phyloP scores from a whole-genome alignment of 2,797 vertebrate species.

The Myoxocephalus aenaeus region DNA sequence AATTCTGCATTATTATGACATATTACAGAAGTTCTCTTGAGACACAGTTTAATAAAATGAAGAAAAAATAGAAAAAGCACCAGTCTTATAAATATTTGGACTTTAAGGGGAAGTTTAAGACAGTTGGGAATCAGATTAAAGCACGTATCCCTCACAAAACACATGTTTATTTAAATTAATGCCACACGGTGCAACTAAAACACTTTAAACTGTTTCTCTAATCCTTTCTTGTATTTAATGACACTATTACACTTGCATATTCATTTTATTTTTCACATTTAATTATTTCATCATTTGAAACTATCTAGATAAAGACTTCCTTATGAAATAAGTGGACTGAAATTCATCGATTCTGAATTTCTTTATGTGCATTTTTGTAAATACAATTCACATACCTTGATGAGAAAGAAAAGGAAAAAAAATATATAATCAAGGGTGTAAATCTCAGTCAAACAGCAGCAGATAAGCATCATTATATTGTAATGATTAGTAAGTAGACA shows the following conservation, averaged over 20 bases:
- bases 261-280: neutral
- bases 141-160: no score
- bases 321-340: neutral
- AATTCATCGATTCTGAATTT: neutral
- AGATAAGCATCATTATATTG: neutral
- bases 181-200: neutral
- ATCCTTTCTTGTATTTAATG: neutral
- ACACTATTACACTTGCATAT: neutral
- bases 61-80: neutral
- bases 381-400: neutral
- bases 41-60: neutral
- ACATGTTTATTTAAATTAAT: neutral
- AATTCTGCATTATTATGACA: neutral
- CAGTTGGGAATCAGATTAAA: neutral
- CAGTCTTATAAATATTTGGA: neutral
- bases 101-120: neutral
- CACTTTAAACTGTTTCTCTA: neutral
- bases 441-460: neutral
- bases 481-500: neutral
- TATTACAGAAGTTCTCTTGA: neutral
- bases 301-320: neutral
- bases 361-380: neutral
- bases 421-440: neutral
- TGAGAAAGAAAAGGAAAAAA: neutral
- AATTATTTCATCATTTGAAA: neutral